Evolutionary conservation across 1,140 invertebrate genomes (phyloP), one percentile per base, ranked within the genome.

Genomic region (Drosophila ironensis): DNA sequence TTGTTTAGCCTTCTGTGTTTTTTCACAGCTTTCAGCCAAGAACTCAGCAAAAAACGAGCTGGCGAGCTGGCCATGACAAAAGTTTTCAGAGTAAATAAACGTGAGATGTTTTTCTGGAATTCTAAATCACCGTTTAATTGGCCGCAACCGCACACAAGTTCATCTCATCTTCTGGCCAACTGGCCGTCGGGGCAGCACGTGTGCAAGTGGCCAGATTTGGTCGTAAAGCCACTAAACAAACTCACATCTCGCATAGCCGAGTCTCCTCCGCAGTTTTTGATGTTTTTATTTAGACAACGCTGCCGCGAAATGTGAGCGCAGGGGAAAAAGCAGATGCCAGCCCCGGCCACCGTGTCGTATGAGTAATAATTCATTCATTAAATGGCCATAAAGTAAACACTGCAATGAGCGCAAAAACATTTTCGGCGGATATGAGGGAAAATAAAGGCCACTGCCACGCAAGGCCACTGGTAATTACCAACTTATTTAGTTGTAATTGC

Each of bases 401-500:
- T 14, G 8, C 9, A 19, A 14, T 20, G 16, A 27, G 28, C 19
- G 30, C 24, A 33, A 17, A 25, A 41, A 54, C 56, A 66, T 66
- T 66, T 73, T 73, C 44, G 41, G 12, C 9, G 35, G 30, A 73
- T 73, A 73, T 50, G 57, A 52, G 51, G 40, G 35, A 54, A 84
- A 50, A 50, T 42, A 7, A 41, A 9, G 22, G 6, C 11, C 16
- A 22, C 3, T 4, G 4, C 20, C 19, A 20, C 14, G 30, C 14
- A 28, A 8, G 33, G 16, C 27, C 73, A 42, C n/a, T n/a, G n/a
- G n/a, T 84, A 74, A 84, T 71, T 52, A 82, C 59, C 52, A 86
- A 59, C 73, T 84, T 82, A 82, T 82, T 78, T 73, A 78, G 78
- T 84, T 84, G 78, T 84, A 84, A 82, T 82, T 77, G 78, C 69